A percentile compares a stretch with the other conserved stretches of the same genome.
Conservation (phyloP, 2,888 invertebrate species). For the Tachina grossa region DNA sequence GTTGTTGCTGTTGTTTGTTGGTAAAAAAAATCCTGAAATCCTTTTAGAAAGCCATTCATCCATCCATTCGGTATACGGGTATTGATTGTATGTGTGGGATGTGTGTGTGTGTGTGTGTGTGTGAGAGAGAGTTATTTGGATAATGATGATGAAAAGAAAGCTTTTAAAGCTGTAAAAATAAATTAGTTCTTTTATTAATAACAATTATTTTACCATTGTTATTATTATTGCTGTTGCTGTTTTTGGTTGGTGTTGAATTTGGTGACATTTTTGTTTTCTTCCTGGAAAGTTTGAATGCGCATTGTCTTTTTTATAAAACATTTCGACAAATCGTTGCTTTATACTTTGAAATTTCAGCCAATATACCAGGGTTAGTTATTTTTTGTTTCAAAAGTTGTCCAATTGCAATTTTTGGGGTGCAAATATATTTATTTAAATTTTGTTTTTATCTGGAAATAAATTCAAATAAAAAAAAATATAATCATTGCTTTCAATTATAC, state of each 20-base stretch:
- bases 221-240: slow-evolving; percentile 52
- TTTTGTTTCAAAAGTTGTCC: slow-evolving; percentile 11
- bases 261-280: slow-evolving; percentile 35
- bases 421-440: slow-evolving; percentile 27
- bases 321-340: background rate
- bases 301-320: slow-evolving; percentile 34
- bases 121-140: background rate
- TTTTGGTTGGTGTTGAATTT: background rate
- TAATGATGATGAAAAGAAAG: slow-evolving; percentile 39
- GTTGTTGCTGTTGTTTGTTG: slow-evolving; percentile 7
- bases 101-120: too few species aligned
- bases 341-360: slow-evolving; percentile 9
- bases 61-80: background rate
- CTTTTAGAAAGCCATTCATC: background rate
- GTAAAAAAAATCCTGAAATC: slow-evolving; percentile 16
- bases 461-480: background rate
- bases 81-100: too few species aligned
- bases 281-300: slow-evolving; percentile 48
- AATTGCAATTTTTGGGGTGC: slow-evolving; percentile 27
- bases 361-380: slow-evolving; percentile 6
- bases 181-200: slow-evolving; percentile 64
- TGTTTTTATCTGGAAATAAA: slow-evolving; percentile 20
- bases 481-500: background rate
- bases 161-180: slow-evolving; percentile 72
- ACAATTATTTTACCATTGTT: slow-evolving; percentile 73